A percentile compares a stretch with the other conserved stretches of the same genome.
Evolutionary conservation across 2,797 vertebrate genomes (phyloP).

Genomic region (Pempheris klunzingeri): DNA sequence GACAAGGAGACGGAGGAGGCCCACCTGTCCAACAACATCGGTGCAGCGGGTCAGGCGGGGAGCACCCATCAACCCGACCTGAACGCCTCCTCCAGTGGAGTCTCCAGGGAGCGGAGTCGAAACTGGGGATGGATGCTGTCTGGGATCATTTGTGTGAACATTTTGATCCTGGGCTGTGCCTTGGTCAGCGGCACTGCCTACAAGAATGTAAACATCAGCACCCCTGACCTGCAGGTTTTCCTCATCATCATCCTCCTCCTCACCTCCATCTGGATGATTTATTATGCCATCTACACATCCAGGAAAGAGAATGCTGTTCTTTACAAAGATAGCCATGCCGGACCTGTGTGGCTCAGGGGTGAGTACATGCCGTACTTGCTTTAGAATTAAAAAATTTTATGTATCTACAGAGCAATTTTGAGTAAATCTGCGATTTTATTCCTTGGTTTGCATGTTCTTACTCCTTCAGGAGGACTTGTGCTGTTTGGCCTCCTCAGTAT

Average conservation of each 20-base stretch:
- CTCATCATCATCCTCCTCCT: slow-evolving; percentile 90
- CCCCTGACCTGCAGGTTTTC: slow-evolving; percentile 88
- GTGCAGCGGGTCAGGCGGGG: background rate
- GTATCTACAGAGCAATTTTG: background rate
- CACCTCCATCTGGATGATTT: slow-evolving; percentile 91
- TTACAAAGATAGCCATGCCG: slow-evolving; percentile 92
- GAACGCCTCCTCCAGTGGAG: slow-evolving; percentile 39
- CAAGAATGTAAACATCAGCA: slow-evolving; percentile 80
- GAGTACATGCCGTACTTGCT: slow-evolving; percentile 8
- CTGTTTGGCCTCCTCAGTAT: slow-evolving; percentile 93
- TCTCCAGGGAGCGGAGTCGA: slow-evolving; percentile 81
- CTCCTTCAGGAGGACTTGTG: slow-evolving; percentile 90
- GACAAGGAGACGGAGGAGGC: slow-evolving; percentile 69
- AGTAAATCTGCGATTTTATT: background rate
- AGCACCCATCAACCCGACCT: slow-evolving; percentile 29
- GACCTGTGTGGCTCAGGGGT: slow-evolving; percentile 97
- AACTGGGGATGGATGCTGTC: slow-evolving; percentile 93
- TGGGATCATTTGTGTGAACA: slow-evolving; percentile 89
- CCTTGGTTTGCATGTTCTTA: background rate
- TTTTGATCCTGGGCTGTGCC: slow-evolving; percentile 90
- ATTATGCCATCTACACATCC: slow-evolving; percentile 84
- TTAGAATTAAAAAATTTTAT: rapidly evolving
- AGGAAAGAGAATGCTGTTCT: slow-evolving; percentile 83
- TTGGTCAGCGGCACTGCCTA: slow-evolving; percentile 90
- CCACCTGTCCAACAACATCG: slow-evolving; percentile 64